phyloP scores from a whole-genome alignment of 2,888 invertebrate genomes.

The Parnassius mnemosyne region DNA sequence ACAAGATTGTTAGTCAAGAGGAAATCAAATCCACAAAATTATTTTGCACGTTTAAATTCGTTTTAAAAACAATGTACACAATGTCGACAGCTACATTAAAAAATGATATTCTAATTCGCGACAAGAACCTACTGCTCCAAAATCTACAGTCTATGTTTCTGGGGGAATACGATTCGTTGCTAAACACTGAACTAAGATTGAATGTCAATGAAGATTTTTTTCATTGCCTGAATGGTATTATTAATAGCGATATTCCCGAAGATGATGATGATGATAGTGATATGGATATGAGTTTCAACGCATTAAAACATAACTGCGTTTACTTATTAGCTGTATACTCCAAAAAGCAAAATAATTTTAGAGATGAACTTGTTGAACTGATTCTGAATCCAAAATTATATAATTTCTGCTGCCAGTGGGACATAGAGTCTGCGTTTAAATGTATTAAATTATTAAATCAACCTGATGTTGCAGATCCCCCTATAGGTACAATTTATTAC shows the following conservation, averaged over 20 bases:
- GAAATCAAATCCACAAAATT: slow-evolving; percentile 39
- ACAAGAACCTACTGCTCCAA: slow-evolving; percentile 48
- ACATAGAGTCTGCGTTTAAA: slow-evolving; percentile 55
- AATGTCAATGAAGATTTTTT: slow-evolving; percentile 55
- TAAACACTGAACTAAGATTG: slow-evolving; percentile 44
- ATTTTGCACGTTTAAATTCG: slow-evolving; percentile 39
- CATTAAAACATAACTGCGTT: slow-evolving; percentile 57
- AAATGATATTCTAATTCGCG: slow-evolving; percentile 40
- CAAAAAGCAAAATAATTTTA: slow-evolving; percentile 47
- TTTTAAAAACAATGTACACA: slow-evolving; percentile 44
- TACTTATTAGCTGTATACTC: slow-evolving; percentile 62
- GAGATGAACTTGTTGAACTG: slow-evolving; percentile 57
- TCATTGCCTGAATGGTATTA: slow-evolving; percentile 51
- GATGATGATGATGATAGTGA: slow-evolving; percentile 51
- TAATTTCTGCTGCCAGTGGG: slow-evolving; percentile 48
- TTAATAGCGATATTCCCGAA: slow-evolving; percentile 44
- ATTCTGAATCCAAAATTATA: slow-evolving; percentile 59
- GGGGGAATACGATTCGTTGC: slow-evolving; percentile 43
- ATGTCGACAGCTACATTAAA: slow-evolving; percentile 43
- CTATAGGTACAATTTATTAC: slow-evolving; percentile 50
- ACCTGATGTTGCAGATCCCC: slow-evolving; percentile 45
- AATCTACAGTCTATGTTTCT: slow-evolving; percentile 46
- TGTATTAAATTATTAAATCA: slow-evolving; percentile 55
- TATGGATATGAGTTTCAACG: slow-evolving; percentile 46
- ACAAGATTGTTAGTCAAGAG: slow-evolving; percentile 33